A percentile compares a stretch with the other conserved stretches of the same genome.
phyloP scores from a whole-genome alignment of 2,888 invertebrate species.

The Drosophila greeni region DNA sequence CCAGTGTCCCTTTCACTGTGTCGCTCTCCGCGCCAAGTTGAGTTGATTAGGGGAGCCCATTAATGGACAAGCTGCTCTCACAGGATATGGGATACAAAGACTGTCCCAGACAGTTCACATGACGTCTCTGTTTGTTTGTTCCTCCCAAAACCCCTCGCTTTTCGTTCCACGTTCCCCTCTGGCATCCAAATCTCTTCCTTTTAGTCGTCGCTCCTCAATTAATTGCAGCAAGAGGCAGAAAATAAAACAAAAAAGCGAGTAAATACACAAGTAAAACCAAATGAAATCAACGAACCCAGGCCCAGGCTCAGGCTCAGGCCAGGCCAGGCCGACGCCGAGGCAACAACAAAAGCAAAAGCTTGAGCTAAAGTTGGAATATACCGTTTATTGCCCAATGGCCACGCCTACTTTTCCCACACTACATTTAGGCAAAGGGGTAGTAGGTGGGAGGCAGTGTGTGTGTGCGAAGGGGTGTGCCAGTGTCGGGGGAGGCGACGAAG shows the following conservation, averaged over 20 bases:
- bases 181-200: slow-evolving; percentile 43
- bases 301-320: slow-evolving; percentile 1
- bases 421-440: slow-evolving; percentile 16
- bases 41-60: slow-evolving; percentile 61
- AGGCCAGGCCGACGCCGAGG: background rate
- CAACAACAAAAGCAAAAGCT: slow-evolving; percentile 51
- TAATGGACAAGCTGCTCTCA: slow-evolving; percentile 65
- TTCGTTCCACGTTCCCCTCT: slow-evolving; percentile 1
- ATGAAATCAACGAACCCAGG: slow-evolving; percentile 60
- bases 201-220: slow-evolving; percentile 62
- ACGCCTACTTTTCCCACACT: slow-evolving; percentile 70
- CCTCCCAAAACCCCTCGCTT: background rate
- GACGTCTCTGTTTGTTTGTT: slow-evolving; percentile 62
- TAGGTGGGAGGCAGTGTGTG: background rate
- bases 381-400: slow-evolving; percentile 69
- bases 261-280: slow-evolving; percentile 58
- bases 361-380: slow-evolving; percentile 65
- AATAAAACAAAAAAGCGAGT: slow-evolving; percentile 36
- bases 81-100: slow-evolving; percentile 62
- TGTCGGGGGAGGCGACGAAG: slow-evolving; percentile 22
- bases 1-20: slow-evolving; percentile 6
- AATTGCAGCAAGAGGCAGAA: slow-evolving; percentile 57
- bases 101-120: slow-evolving; percentile 60
- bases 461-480: slow-evolving; percentile 8
- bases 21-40: slow-evolving; percentile 14